Conservation (phyloP, 2,888 invertebrate species). For the Phrixothrix hirtus region DNA sequence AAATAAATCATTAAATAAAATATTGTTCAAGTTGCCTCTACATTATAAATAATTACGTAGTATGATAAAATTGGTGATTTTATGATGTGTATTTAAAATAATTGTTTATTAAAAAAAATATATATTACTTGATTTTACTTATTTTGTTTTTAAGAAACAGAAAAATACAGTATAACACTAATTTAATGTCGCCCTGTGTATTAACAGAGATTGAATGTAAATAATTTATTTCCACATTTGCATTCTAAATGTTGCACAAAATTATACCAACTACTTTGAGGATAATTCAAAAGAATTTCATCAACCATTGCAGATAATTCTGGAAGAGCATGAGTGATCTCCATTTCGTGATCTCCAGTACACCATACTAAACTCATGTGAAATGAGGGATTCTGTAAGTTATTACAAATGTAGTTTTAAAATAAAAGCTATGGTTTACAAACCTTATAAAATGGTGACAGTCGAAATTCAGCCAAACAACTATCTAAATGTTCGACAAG, state of each 20-base stretch:
- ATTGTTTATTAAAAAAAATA: no score
- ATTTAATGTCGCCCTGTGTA: no score
- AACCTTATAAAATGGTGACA: slow-evolving; percentile 79
- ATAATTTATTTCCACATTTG: slow-evolving; percentile 77
- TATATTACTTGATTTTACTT: no score
- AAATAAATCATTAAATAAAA: slow-evolving; percentile 1
- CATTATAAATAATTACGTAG: no score
- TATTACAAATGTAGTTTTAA: neutral
- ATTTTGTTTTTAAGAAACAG: no score
- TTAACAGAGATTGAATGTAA: slow-evolving; percentile 61
- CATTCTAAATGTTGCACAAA: slow-evolving; percentile 64
- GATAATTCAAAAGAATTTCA: slow-evolving; percentile 48
- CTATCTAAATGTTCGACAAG: slow-evolving; percentile 67
- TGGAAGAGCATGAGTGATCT: slow-evolving; percentile 58
- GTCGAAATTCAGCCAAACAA: slow-evolving; percentile 72
- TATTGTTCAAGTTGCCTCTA: no score
- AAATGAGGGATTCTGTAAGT: slow-evolving; percentile 76
- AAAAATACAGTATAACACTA: no score
- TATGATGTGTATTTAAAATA: no score
- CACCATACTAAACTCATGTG: slow-evolving; percentile 85
- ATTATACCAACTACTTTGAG: slow-evolving; percentile 57
- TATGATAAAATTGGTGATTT: no score
- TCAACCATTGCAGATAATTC: slow-evolving; percentile 58
- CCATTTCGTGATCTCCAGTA: slow-evolving; percentile 65
- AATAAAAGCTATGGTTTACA: slow-evolving; percentile 26